Conservation (phyloP, 1,140 invertebrate species). For the Cyphomyrmex costatus region DNA sequence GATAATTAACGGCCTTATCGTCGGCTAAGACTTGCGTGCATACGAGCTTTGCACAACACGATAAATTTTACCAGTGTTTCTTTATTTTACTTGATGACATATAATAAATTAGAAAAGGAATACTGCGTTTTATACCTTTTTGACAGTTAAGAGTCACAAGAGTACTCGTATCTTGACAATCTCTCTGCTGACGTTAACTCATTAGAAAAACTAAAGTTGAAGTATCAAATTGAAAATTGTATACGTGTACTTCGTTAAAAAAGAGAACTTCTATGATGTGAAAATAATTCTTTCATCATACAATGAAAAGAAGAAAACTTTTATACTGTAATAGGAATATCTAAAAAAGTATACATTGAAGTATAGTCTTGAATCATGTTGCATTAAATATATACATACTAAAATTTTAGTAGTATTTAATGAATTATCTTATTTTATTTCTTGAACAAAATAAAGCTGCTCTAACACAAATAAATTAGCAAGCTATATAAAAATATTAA, state of each 20-base stretch:
- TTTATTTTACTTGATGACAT: not conserved
- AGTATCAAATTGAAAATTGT: not conserved
- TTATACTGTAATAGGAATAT: not conserved
- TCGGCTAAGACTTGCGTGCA: constrained; percentile 20
- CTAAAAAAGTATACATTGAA: not conserved
- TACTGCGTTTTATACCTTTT: not conserved
- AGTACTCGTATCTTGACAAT: not conserved
- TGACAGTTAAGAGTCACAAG: not conserved
- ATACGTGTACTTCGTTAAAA: not conserved
- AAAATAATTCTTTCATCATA: not conserved
- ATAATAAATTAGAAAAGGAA: constrained; percentile 24
- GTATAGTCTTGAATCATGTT: too few species aligned
- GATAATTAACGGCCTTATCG: constrained; percentile 72
- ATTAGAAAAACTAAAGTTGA: not conserved
- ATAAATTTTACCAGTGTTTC: constrained; percentile 27
- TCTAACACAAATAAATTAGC: not conserved
- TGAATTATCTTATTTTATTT: too few species aligned
- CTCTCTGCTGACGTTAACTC: not conserved
- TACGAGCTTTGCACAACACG: not conserved
- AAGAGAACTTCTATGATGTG: not conserved
- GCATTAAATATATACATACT: too few species aligned
- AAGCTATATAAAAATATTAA: not conserved
- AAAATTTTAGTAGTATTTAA: too few species aligned
- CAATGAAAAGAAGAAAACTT: not conserved
- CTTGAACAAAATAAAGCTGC: not conserved